Evolutionary conservation across 2,797 vertebrate species (phyloP).

Genomic region (Sphenopsis melanotis): DNA sequence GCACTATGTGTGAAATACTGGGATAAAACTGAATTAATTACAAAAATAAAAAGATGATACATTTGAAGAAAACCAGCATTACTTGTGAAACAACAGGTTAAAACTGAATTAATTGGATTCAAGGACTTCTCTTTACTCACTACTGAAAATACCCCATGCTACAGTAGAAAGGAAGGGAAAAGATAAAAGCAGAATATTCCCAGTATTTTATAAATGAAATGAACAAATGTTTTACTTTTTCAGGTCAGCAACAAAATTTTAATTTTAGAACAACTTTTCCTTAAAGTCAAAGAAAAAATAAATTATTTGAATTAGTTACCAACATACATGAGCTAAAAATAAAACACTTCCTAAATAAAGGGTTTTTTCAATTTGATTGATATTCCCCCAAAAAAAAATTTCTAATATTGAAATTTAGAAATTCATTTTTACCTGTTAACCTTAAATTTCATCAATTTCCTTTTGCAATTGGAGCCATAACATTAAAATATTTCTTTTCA

Average conservation of each 20-base stretch:
- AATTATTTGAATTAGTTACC: background rate
- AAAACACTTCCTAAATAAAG: background rate
- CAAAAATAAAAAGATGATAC: too few relatives aligned
- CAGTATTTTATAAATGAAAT: background rate
- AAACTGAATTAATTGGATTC: background rate
- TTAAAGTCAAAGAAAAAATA: background rate
- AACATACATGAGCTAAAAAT: background rate
- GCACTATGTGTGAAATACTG: too few relatives aligned
- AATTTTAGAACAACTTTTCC: background rate
- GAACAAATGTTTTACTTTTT: background rate
- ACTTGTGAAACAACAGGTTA: background rate
- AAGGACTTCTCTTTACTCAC: fast-evolving
- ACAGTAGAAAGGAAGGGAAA: background rate
- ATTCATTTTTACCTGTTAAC: background rate
- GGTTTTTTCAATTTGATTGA: fast-evolving
- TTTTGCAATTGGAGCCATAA: background rate
- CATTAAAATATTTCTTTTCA: background rate
- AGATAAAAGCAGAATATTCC: background rate
- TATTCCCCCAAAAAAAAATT: too few relatives aligned
- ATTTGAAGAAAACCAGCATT: background rate
- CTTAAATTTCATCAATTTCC: background rate
- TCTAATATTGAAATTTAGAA: too few relatives aligned
- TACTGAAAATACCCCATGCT: background rate
- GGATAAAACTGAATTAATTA: too few relatives aligned
- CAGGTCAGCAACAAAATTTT: background rate